Evolutionary conservation across 2,797 vertebrate genomes (phyloP), one percentile per base, ranked within the genome.

Genomic region (Neomorphus geoffroyi): DNA sequence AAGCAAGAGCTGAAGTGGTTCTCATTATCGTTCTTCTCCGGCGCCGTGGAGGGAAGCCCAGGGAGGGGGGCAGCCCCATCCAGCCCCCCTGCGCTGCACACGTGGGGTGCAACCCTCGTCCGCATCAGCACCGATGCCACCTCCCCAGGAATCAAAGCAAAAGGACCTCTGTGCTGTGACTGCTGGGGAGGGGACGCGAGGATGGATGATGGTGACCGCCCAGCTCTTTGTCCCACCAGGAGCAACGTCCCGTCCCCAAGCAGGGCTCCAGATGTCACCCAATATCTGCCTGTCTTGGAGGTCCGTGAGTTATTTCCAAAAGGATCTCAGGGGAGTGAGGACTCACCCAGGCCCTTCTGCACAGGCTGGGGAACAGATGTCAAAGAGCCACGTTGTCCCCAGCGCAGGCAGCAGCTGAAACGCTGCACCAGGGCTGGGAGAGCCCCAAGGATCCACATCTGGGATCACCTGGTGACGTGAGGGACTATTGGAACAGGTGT

Each of bases 91-190:
- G 0, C 1, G 18, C 3, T 6, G 7, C 35, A 37, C 28, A 7
- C 15, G 7, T 0, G 0, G 33, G 2, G 60, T 8, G 32, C 39
- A 30, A 12, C 57, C 37, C 35, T 51, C 58, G 23, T 7, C 74
- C 39, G 0, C 0, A 3, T 17, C 88, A 45, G 43, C 0, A 8
- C 50, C 1, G 2, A 2, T 2, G 43, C 18, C 58, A 18, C 35
- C 58, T 28, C 35, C 58, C 26, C 32, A 18, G 61, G 32, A 28
- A 24, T 0, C 0, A 7, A 54, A 53, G 26, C 3, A 26, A 7
- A 70, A 73, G 45, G 46, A 70, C 12, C 50, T 28, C 43, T 30
- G 56, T 7, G 0, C 39, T 18, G 24, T 14, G 33, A 7, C 4
- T 11, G 0, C 0, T 2, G 27, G n/a, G 32, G 54, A 51, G 16